These are phyloP conservation scores for Numida meleagris DNA, from an alignment of 2,113 vertebrate genomes.

Conservation along the genomic window DNA sequence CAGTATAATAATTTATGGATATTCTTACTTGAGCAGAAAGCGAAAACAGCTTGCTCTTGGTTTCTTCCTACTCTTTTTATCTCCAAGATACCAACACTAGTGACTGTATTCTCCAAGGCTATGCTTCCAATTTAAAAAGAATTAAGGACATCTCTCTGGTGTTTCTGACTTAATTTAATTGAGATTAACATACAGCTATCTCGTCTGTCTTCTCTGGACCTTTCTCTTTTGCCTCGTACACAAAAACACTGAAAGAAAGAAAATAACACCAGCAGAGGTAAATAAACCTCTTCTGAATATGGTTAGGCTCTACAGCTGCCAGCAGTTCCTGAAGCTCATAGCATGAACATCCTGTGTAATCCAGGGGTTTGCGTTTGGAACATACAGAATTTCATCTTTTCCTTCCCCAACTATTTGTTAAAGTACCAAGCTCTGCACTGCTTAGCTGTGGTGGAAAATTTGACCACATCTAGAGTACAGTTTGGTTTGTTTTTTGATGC, in stretches of 20 bases:
- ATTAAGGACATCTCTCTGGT: conserved; percentile 72
- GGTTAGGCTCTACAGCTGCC: conserved; percentile 46
- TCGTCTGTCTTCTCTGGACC: conserved; percentile 38
- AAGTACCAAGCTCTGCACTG: neutral
- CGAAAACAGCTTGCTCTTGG: conserved; percentile 29
- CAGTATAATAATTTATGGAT: conserved; percentile 6
- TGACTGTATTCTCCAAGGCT: conserved; percentile 68
- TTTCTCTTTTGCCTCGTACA: conserved; percentile 64
- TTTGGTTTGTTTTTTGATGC: neutral
- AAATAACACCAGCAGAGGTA: conserved; percentile 54
- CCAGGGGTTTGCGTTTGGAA: neutral
- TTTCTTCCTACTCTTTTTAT: conserved; percentile 17
- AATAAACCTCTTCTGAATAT: conserved; percentile 67
- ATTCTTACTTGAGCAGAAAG: conserved; percentile 26
- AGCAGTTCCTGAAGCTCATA: conserved; percentile 52
- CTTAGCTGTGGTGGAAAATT: neutral
- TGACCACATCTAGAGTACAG: neutral
- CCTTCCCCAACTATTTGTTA: neutral
- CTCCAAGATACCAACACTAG: neutral
- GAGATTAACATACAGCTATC: conserved; percentile 73
- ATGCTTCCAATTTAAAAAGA: conserved; percentile 79
- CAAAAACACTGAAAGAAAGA: conserved; percentile 23
- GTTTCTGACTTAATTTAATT: conserved; percentile 79
- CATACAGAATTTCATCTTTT: neutral
- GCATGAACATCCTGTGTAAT: neutral